Evolutionary conservation across 2,888 invertebrate species (phyloP), one percentile per base, ranked within the genome.

Genomic region (Parnassius smintheus): DNA sequence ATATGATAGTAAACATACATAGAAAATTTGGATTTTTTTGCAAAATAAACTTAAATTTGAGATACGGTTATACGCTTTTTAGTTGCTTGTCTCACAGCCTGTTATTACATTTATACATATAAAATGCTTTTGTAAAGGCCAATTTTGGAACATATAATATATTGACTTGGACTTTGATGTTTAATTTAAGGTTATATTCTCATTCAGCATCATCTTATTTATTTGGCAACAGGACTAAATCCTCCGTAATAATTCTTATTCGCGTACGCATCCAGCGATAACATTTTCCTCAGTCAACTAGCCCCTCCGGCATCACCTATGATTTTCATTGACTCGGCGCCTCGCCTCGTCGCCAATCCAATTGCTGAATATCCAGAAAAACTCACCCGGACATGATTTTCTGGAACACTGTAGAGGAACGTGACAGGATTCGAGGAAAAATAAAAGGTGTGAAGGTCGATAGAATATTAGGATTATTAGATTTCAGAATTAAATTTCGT

Each of bases 291-390:
- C 55, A 22, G 9, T 51, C 44, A 22, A 25, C 35, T 46, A 51
- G 50, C 62, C 54, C 51, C 42, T 58, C 44, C 22, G 49, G 58
- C 62, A 13, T 46, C 56, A 53, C 44, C 58, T 53, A 62, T 58
- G 62, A 62, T 62, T 54, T 44, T 44, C 52, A 53, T 52, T 22
- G 53, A 46, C 41, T 52, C 57, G 12, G 18, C 62, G 53, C 62
- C 54, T 42, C 58, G 52, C 56, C 35, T 7, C 61, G 51, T 35
- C 52, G 45, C 46, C 48, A 51, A 57, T 50, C 55, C 50, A 50
- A 61, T 61, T 60, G 46, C 57, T 49, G 57, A 52, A 42, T 48
- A 48, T 13, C 57, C 48, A 12, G 41, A 12, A 46, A 35, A 49
- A 49, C 13, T 49, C 9, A 45, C 48, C 41, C 48, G 46, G 41